These are phyloP conservation scores for Centropristis striata DNA, from an alignment of 2,113 vertebrate species.

Conservation along the genomic window DNA sequence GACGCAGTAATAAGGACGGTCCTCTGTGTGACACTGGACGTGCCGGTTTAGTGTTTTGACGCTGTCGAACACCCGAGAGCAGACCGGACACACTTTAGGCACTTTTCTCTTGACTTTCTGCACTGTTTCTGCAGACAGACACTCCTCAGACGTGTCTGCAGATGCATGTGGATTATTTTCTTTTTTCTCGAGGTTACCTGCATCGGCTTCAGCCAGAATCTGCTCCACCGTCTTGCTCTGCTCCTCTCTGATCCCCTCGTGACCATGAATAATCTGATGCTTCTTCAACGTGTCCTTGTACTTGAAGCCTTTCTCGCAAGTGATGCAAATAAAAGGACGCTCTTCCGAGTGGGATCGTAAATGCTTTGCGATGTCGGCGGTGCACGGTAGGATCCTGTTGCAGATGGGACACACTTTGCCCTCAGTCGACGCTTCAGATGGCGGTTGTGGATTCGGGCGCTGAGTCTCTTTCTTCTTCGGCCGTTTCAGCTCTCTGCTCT, in stretches of 20 bases:
- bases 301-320: slow-evolving; percentile 83
- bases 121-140: fast-evolving
- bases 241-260: slow-evolving; percentile 79
- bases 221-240: slow-evolving; percentile 71
- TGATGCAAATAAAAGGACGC: slow-evolving; percentile 76
- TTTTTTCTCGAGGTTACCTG: background rate
- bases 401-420: slow-evolving; percentile 81
- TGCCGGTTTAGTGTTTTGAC: slow-evolving; percentile 78
- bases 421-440: slow-evolving; percentile 19
- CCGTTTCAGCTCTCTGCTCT: slow-evolving; percentile 68
- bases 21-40: slow-evolving; percentile 80
- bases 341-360: slow-evolving; percentile 78
- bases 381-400: slow-evolving; percentile 72
- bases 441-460: background rate
- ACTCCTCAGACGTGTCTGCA: background rate
- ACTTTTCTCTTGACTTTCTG: slow-evolving; percentile 46
- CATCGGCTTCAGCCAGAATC: slow-evolving; percentile 73
- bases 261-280: slow-evolving; percentile 81
- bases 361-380: slow-evolving; percentile 78
- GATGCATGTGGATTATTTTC: background rate
- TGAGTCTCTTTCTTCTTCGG: slow-evolving; percentile 34
- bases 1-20: slow-evolving; percentile 77
- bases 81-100: slow-evolving; percentile 69
- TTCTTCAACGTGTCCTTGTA: slow-evolving; percentile 83
- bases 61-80: slow-evolving; percentile 67